Evolutionary conservation across 2,113 vertebrate genomes (phyloP).

Genomic region (Odocoileus hemionus): DNA sequence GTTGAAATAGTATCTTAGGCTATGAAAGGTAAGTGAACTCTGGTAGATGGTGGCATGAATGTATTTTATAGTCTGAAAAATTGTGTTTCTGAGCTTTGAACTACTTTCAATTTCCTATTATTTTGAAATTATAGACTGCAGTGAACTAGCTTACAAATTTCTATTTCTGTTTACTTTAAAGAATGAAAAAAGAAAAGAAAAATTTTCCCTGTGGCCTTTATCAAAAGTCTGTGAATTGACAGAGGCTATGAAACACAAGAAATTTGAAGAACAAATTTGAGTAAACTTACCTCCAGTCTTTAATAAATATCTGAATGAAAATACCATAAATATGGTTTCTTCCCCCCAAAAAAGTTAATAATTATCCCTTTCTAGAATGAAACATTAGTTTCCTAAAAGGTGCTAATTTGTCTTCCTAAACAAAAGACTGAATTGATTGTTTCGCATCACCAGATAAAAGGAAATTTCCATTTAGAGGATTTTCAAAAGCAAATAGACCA

Average conservation of each 20-base stretch:
- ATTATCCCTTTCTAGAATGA: conserved; percentile 19
- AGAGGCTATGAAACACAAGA: conserved; percentile 15
- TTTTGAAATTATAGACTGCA: conserved; percentile 28
- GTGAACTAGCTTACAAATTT: background rate
- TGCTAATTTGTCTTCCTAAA: conserved; percentile 32
- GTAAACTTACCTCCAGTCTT: background rate
- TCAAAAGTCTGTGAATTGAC: conserved; percentile 13
- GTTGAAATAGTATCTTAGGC: background rate
- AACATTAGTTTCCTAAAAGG: conserved; percentile 8
- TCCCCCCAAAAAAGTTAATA: background rate
- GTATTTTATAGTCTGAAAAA: background rate
- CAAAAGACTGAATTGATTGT: conserved; percentile 1
- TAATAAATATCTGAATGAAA: conserved; percentile 2
- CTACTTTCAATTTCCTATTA: background rate
- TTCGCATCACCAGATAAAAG: conserved; percentile 6
- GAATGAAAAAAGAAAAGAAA: background rate
- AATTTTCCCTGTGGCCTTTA: background rate
- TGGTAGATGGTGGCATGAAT: background rate
- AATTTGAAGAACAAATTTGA: background rate
- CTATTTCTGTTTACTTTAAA: background rate
- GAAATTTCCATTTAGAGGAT: conserved; percentile 28
- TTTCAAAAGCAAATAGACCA: conserved; percentile 36
- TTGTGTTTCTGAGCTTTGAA: background rate
- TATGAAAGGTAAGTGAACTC: background rate
- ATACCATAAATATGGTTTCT: background rate